Conservation (phyloP, 2,113 vertebrate genomes). For the Plectropomus leopardus region DNA sequence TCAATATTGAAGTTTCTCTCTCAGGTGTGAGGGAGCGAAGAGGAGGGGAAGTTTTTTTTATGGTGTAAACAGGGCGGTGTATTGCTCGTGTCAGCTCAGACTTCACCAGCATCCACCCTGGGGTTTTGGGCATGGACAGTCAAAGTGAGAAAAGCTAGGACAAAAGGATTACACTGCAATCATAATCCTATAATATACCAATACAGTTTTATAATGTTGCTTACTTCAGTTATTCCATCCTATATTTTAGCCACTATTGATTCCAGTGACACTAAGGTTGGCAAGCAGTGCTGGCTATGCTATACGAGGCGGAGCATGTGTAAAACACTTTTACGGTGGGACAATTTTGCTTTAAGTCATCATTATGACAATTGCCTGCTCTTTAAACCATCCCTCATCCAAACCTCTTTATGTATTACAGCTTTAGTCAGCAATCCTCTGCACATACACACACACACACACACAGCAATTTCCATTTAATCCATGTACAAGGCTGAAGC, state of each 20-base stretch:
- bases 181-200: slow-evolving; percentile 56
- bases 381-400: slow-evolving; percentile 76
- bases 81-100: slow-evolving; percentile 28
- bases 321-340: slow-evolving; percentile 55
- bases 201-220: slow-evolving; percentile 48
- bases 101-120: neutral
- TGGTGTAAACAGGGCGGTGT: slow-evolving; percentile 43
- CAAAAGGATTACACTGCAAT: slow-evolving; percentile 53
- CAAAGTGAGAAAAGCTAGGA: slow-evolving; percentile 1
- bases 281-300: slow-evolving; percentile 28
- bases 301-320: slow-evolving; percentile 28
- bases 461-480: slow-evolving; percentile 78
- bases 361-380: slow-evolving; percentile 77
- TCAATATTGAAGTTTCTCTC: slow-evolving; percentile 79
- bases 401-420: slow-evolving; percentile 76
- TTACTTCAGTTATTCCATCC: slow-evolving; percentile 36
- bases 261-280: slow-evolving; percentile 45
- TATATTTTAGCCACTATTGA: slow-evolving; percentile 58
- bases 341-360: slow-evolving; percentile 70
- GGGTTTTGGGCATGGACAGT: neutral
- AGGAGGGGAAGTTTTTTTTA: slow-evolving; percentile 9
- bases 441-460: slow-evolving; percentile 35
- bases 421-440: slow-evolving; percentile 76
- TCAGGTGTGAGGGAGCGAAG: slow-evolving; percentile 58
- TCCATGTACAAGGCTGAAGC: slow-evolving; percentile 73